These are phyloP conservation scores for Ceratosolen fusciceps DNA, from an alignment of 1,140 invertebrate species.

Conservation along the genomic window DNA sequence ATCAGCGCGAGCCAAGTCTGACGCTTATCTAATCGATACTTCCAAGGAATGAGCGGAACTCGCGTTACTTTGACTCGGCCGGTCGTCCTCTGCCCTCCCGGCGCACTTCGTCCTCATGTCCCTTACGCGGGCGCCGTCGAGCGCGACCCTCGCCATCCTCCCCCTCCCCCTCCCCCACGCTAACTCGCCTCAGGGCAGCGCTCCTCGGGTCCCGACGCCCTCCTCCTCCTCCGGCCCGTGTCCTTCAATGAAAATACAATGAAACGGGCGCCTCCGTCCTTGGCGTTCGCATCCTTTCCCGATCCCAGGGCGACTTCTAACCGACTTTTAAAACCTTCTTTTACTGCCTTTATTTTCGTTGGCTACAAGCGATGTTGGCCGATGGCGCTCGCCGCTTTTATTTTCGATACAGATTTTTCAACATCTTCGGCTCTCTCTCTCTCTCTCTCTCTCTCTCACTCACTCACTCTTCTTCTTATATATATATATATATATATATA, in stretches of 20 bases:
- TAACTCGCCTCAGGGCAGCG: background rate
- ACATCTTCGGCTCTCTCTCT: background rate
- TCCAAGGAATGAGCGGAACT: constrained; percentile 28
- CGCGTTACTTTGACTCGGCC: background rate
- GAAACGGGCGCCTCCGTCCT: background rate
- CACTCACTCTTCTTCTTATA: background rate
- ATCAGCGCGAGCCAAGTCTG: constrained; percentile 37
- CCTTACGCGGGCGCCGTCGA: too few relatives aligned
- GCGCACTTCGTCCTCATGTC: background rate
- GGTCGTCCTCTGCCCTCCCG: background rate
- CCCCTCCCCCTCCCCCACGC: too few relatives aligned
- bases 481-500: background rate
- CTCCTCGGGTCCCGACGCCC: too few relatives aligned
- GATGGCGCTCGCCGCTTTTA: too few relatives aligned
- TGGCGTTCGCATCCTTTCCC: background rate
- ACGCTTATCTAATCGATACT: constrained; percentile 45
- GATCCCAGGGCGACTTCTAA: background rate
- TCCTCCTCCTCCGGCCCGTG: background rate
- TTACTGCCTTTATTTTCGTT: background rate
- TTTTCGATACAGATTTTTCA: background rate
- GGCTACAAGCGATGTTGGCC: too few relatives aligned
- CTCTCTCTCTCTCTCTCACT: background rate
- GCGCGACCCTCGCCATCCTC: background rate
- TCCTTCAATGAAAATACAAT: background rate
- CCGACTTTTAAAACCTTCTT: background rate